A percentile compares a stretch with the other conserved stretches of the same genome.
These are phyloP conservation scores for Eudemis profundana DNA, from an alignment of 2,888 invertebrate species.

Conservation along the genomic window DNA sequence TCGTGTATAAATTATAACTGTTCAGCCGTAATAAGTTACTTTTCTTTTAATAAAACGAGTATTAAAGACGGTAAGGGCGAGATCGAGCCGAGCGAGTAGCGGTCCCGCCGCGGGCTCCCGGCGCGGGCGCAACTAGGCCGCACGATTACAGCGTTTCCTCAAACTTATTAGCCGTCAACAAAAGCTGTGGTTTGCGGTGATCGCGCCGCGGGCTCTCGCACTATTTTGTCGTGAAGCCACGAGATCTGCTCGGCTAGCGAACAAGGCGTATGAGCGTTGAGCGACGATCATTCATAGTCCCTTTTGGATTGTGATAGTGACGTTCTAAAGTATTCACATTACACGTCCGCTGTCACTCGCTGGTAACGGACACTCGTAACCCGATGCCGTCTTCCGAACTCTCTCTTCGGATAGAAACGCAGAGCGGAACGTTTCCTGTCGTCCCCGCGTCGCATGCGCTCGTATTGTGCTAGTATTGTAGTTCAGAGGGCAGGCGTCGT, in stretches of 20 bases:
- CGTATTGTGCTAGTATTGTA: slow-evolving; percentile 69
- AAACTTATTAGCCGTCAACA: slow-evolving; percentile 71
- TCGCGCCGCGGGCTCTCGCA: slow-evolving; percentile 56
- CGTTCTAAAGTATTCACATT: slow-evolving; percentile 66
- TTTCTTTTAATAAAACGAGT: slow-evolving; percentile 36
- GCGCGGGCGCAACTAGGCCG: slow-evolving; percentile 66
- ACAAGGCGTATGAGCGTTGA: slow-evolving; percentile 5
- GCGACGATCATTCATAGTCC: slow-evolving; percentile 8
- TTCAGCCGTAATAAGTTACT: slow-evolving; percentile 28
- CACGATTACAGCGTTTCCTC: slow-evolving; percentile 68
- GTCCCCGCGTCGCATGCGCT: slow-evolving; percentile 55
- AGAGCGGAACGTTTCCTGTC: slow-evolving; percentile 82
- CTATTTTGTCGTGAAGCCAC: slow-evolving; percentile 55
- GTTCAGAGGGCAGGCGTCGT: slow-evolving; percentile 75
- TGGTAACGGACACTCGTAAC: slow-evolving; percentile 76
- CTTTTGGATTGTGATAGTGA: slow-evolving; percentile 9
- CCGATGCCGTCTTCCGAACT: slow-evolving; percentile 69
- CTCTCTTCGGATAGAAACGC: slow-evolving; percentile 78
- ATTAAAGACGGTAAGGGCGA: slow-evolving; percentile 36
- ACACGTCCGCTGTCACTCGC: slow-evolving; percentile 75
- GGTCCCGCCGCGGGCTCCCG: slow-evolving; percentile 64
- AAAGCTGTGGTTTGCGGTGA: slow-evolving; percentile 67
- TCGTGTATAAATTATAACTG: slow-evolving; percentile 35
- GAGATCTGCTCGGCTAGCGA: slow-evolving; percentile 13
- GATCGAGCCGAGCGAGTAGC: slow-evolving; percentile 56